phyloP scores from a whole-genome alignment of 1,140 invertebrate genomes.

The Drosophila takahashii region DNA sequence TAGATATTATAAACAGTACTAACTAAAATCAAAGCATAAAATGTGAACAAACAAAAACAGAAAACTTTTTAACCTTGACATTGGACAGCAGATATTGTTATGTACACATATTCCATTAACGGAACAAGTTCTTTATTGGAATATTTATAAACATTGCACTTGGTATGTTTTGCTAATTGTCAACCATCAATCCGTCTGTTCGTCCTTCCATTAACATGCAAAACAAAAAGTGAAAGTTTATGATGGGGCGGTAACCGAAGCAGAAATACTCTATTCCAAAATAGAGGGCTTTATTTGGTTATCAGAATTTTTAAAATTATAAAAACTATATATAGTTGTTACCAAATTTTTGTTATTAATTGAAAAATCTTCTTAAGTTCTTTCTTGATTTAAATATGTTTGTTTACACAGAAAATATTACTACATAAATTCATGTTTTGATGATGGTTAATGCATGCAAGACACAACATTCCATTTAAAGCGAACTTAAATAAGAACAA shows the following conservation, averaged over 20 bases:
- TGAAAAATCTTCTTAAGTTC: too few species aligned
- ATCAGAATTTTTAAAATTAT: background rate
- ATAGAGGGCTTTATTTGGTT: background rate
- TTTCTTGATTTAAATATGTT: too few species aligned
- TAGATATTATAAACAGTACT: background rate
- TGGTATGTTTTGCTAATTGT: slow-evolving; percentile 65
- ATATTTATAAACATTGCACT: slow-evolving; percentile 46
- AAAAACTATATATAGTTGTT: too few species aligned
- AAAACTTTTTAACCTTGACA: slow-evolving; percentile 43
- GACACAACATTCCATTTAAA: too few species aligned
- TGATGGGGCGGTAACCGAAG: background rate
- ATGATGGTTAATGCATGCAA: too few species aligned
- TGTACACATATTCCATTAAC: slow-evolving; percentile 10
- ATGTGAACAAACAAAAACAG: background rate
- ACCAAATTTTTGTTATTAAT: too few species aligned
- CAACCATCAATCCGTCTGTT: slow-evolving; percentile 50
- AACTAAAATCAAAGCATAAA: background rate
- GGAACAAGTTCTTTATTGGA: slow-evolving; percentile 16
- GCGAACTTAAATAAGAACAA: too few species aligned
- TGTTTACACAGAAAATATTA: too few species aligned
- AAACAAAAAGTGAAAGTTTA: slow-evolving; percentile 27
- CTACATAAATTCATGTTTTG: too few species aligned
- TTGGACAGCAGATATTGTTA: slow-evolving; percentile 19
- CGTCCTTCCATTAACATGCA: slow-evolving; percentile 58
- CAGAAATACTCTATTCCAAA: slow-evolving; percentile 1